These are phyloP conservation scores for Hemiscyllium ocellatum DNA, from an alignment of 2,113 vertebrate genomes.

Conservation along the genomic window DNA sequence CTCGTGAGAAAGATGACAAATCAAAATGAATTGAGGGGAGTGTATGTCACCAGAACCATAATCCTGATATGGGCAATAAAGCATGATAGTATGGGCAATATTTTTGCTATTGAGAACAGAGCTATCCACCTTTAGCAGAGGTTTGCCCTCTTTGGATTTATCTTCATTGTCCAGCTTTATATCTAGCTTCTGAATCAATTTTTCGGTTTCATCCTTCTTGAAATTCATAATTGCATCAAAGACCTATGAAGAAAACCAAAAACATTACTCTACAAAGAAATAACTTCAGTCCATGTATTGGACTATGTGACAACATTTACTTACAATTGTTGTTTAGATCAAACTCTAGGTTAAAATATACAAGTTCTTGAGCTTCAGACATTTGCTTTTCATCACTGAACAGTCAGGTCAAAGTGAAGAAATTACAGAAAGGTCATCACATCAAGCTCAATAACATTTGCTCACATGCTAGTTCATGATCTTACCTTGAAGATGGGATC, in stretches of 20 bases:
- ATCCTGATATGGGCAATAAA: neutral
- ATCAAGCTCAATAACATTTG: conserved; percentile 38
- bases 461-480: too few relatives aligned
- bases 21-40: neutral
- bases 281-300: neutral
- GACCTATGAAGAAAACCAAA: conserved; percentile 55
- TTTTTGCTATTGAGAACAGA: neutral
- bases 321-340: neutral
- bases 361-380: conserved; percentile 58
- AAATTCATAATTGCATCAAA: conserved; percentile 93
- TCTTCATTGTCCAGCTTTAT: conserved; percentile 85
- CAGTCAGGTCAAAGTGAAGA: conserved; percentile 84
- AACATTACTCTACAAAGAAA: neutral
- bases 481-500: conserved; percentile 93
- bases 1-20: neutral
- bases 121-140: conserved; percentile 69
- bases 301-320: neutral
- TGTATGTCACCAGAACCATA: neutral
- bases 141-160: conserved; percentile 87
- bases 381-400: conserved; percentile 60
- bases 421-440: conserved; percentile 67
- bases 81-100: neutral
- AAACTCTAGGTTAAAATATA: neutral
- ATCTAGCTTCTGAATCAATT: conserved; percentile 79
- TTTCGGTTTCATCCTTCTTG: conserved; percentile 79